These are phyloP conservation scores for Chelonoidis abingdonii DNA, from an alignment of 2,113 vertebrate species.

Conservation along the genomic window DNA sequence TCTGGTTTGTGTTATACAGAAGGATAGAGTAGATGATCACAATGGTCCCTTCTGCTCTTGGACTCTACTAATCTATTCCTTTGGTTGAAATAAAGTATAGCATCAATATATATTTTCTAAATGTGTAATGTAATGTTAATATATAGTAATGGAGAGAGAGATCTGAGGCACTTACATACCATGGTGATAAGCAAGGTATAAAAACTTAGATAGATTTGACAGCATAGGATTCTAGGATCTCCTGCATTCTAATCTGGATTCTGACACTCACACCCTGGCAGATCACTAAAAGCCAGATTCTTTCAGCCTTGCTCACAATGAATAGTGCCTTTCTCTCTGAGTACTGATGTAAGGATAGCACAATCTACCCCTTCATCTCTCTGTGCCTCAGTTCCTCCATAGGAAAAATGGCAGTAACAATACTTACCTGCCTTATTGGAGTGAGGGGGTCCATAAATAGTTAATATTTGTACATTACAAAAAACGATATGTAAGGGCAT, in stretches of 20 bases:
- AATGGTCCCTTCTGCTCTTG: too few species aligned
- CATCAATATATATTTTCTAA: neutral
- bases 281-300: neutral
- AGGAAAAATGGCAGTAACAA: neutral
- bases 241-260: accelerated
- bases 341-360: neutral
- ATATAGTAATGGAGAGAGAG: neutral
- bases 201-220: neutral
- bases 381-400: neutral
- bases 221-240: neutral
- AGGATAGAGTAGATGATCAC: too few species aligned
- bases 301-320: neutral
- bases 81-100: neutral
- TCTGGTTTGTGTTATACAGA: too few species aligned
- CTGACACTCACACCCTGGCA: neutral
- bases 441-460: neutral
- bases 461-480: neutral
- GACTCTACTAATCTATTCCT: neutral
- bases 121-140: neutral
- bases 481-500: neutral
- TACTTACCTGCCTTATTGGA: neutral
- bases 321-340: neutral
- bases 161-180: neutral
- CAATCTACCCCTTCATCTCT: too few species aligned
- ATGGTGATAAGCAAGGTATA: neutral